Evolutionary conservation across 2,113 vertebrate genomes (phyloP).

Genomic region (Tychaedon coryphoeus): DNA sequence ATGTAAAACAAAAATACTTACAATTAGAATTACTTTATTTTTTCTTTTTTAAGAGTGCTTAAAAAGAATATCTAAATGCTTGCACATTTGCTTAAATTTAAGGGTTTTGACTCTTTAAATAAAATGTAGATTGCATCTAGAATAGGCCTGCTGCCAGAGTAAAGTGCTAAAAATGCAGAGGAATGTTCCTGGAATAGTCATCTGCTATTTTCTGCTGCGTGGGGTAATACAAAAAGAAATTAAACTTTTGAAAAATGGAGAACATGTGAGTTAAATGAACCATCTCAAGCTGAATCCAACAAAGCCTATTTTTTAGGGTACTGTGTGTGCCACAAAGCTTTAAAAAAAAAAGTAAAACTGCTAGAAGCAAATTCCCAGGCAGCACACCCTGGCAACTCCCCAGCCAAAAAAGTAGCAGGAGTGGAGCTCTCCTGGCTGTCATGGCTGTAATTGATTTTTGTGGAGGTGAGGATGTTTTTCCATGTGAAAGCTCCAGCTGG

Average conservation of each 20-base stretch:
- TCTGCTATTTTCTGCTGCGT: slow-evolving; percentile 15
- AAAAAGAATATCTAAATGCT: neutral
- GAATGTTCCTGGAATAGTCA: slow-evolving; percentile 8
- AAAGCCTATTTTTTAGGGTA: neutral
- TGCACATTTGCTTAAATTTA: neutral
- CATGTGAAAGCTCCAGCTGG: neutral
- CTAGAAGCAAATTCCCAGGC: neutral
- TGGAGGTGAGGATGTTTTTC: neutral
- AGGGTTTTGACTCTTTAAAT: neutral
- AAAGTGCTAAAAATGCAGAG: neutral
- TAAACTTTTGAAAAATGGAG: neutral
- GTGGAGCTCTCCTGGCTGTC: neutral
- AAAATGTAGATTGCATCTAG: neutral
- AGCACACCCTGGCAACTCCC: neutral
- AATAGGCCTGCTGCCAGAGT: neutral
- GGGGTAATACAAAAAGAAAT: slow-evolving; percentile 6
- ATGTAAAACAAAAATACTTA: neutral
- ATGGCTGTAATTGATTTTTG: neutral
- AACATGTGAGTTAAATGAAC: neutral
- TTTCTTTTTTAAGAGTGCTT: neutral
- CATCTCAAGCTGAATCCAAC: neutral
- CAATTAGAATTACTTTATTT: neutral
- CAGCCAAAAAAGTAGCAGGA: neutral
- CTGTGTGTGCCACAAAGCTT: neutral
- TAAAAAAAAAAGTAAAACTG: neutral